Evolutionary conservation across 2,797 vertebrate species (phyloP).

Genomic region (Etheostoma nigrum): DNA sequence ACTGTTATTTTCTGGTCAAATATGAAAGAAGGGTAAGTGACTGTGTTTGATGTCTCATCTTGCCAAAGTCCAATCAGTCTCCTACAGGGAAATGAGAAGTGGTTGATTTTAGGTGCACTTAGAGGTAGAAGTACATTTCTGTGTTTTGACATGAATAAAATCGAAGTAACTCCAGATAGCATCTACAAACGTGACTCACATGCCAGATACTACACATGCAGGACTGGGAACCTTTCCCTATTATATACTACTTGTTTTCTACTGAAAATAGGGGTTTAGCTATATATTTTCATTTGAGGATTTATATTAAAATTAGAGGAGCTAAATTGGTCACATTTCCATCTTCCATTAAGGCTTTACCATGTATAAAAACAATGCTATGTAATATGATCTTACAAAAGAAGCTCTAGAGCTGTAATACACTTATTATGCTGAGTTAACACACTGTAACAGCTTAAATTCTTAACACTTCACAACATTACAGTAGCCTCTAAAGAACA

Average conservation of each 20-base stretch:
- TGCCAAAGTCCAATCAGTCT: slow-evolving; percentile 7
- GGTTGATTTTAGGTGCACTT: slow-evolving; percentile 12
- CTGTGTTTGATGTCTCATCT: slow-evolving; percentile 29
- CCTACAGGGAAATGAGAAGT: background rate
- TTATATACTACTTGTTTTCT: background rate
- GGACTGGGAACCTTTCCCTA: background rate
- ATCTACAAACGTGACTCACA: slow-evolving; percentile 18
- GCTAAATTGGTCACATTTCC: background rate
- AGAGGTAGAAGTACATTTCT: background rate
- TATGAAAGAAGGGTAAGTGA: slow-evolving; percentile 9
- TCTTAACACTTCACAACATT: slow-evolving; percentile 3
- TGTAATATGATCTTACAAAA: background rate
- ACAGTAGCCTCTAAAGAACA: background rate
- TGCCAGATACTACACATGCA: background rate
- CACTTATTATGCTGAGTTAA: background rate
- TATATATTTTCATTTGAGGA: background rate
- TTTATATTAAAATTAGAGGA: background rate
- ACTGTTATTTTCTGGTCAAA: slow-evolving; percentile 16
- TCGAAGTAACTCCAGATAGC: background rate
- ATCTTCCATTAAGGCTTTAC: background rate
- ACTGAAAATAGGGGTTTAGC: background rate
- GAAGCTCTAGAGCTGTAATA: slow-evolving; percentile 5
- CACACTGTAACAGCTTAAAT: background rate
- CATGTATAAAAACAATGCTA: slow-evolving; percentile 9
- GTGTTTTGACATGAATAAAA: slow-evolving; percentile 32